Evolutionary conservation across 2,888 invertebrate genomes (phyloP), one percentile per base, ranked within the genome.

Genomic region (Hypercompe scribonia): DNA sequence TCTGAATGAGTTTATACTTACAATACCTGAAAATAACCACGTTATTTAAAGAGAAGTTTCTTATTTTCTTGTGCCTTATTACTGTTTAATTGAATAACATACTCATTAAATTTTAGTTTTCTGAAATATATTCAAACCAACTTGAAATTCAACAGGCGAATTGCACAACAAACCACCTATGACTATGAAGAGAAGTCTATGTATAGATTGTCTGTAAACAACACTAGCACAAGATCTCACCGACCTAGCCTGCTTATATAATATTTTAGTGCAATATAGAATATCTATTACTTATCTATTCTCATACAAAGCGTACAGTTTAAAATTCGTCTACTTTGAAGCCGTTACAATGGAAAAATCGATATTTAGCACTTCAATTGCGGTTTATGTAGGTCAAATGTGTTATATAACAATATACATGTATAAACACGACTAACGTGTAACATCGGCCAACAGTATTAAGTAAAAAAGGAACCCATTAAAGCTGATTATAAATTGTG

Each of bases 351-450:
- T 63, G 33, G 33, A 71, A 68, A 70, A 73, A 71, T 76, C 71
- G 65, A 72, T 77, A 72, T 69, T 73, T 63, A 68, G 42, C 50
- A 72, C 67, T 28, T 39, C 61, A 65, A 74, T 72, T 71, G 70
- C 65, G 65, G 69, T 54, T 28, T 39, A 72, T 71, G 69, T 74
- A 68, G 74, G 71, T 71, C 71, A 68, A 61, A 71, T 33, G 58
- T 64, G 71, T 68, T 65, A 71, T 61, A 69, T 64, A 69, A 69
- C 39, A 54, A 33, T 33, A 63, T 66, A 46, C 5, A 58, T 31
- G 70, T 54, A 61, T 72, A 50, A 66, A 65, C 58, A 65, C 36
- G 28, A 46, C 63, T n/a, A 68, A 71, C 69, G 65, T 69, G 69
- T 71, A 34, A 58, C 65, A 42, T 42, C 42, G 39, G 24, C 65